Evolutionary conservation across 2,888 invertebrate species (phyloP).

Genomic region (Carcina quercana): DNA sequence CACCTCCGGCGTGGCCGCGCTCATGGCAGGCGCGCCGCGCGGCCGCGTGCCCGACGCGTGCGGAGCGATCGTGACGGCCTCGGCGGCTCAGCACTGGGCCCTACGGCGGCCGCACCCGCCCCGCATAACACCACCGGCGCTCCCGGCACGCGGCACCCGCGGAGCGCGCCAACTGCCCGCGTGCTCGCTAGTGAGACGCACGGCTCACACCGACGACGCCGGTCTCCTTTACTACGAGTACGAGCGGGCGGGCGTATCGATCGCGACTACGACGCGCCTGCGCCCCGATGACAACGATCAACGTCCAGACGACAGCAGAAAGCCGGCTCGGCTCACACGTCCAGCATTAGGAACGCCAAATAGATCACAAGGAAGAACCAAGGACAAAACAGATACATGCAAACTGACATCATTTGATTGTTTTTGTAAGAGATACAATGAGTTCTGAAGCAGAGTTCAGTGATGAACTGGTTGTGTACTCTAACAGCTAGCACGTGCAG

Average conservation of each 20-base stretch:
- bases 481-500: constrained; percentile 42
- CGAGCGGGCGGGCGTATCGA: constrained; percentile 52
- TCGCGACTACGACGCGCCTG: constrained; percentile 57
- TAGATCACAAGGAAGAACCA: constrained; percentile 80
- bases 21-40: constrained; percentile 67
- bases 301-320: constrained; percentile 30
- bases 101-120: constrained; percentile 39
- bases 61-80: constrained; percentile 66
- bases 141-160: constrained; percentile 57
- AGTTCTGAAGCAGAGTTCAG: constrained; percentile 40
- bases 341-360: constrained; percentile 78
- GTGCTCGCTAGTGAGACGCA: constrained; percentile 42
- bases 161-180: constrained; percentile 52
- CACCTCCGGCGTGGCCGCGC: constrained; percentile 72
- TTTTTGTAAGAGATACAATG: constrained; percentile 23
- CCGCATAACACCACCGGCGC: constrained; percentile 62
- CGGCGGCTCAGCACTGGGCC: constrained; percentile 38
- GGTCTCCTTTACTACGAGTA: constrained; percentile 25
- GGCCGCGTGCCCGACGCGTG: constrained; percentile 69
- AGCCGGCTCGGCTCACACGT: constrained; percentile 60
- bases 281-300: constrained; percentile 34
- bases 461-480: constrained; percentile 43
- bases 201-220: constrained; percentile 34
- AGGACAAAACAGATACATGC: constrained; percentile 79
- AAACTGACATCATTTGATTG: constrained; percentile 65